Evolutionary conservation across 1,140 invertebrate species (phyloP).

Genomic region (Hyles vespertilio): DNA sequence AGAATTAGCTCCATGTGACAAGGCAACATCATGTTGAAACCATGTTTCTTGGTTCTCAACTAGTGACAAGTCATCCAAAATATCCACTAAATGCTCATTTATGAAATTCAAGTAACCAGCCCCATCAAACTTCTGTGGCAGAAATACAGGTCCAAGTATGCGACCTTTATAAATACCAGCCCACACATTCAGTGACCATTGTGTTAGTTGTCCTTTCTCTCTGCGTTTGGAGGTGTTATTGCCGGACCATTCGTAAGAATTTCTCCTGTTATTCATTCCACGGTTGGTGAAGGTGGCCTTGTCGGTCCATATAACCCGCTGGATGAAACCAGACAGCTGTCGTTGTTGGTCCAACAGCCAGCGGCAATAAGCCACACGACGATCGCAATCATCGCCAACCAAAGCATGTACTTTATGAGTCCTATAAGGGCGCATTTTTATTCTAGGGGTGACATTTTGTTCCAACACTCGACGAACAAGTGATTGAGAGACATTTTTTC

Average conservation of each 20-base stretch:
- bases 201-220: constrained; percentile 11
- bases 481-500: constrained; percentile 4
- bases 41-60: constrained; percentile 7
- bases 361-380: constrained; percentile 6
- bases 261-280: constrained; percentile 16
- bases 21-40: constrained; percentile 1
- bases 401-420: constrained; percentile 9
- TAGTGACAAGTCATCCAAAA: constrained; percentile 10
- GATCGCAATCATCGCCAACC: constrained; percentile 5
- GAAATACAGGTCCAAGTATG: constrained; percentile 16
- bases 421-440: constrained; percentile 5
- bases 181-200: constrained; percentile 11
- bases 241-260: constrained; percentile 6
- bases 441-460: background rate
- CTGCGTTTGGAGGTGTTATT: constrained; percentile 6
- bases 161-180: constrained; percentile 9
- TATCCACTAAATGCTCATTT: constrained; percentile 10
- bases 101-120: constrained; percentile 8
- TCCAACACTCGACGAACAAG: constrained; percentile 7
- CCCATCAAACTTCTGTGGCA: constrained; percentile 11
- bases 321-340: constrained; percentile 1
- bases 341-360: constrained; percentile 11
- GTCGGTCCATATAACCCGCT: constrained; percentile 15
- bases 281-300: constrained; percentile 14
- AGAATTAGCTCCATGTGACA: background rate